These are phyloP conservation scores for Patagioenas fasciata DNA, from an alignment of 2,113 vertebrate genomes.

Conservation along the genomic window DNA sequence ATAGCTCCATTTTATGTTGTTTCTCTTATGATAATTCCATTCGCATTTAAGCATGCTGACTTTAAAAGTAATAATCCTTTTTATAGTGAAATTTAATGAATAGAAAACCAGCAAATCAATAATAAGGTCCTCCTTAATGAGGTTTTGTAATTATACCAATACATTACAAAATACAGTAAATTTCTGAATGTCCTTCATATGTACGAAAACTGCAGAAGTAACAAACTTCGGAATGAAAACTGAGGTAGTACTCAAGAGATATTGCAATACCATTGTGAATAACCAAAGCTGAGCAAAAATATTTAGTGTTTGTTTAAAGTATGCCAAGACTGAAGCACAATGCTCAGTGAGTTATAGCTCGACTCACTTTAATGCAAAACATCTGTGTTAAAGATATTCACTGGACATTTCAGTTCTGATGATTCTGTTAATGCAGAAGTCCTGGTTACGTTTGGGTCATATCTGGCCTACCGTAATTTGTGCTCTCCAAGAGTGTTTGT, in stretches of 20 bases:
- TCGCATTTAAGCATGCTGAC: slow-evolving; percentile 65
- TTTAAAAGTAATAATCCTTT: slow-evolving; percentile 76
- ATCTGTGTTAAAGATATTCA: not conserved
- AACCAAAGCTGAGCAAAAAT: not conserved
- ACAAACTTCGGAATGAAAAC: slow-evolving; percentile 38
- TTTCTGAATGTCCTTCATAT: slow-evolving; percentile 44
- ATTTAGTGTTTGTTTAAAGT: not conserved
- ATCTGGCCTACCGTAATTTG: not conserved
- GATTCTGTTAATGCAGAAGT: not conserved
- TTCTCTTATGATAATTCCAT: slow-evolving; percentile 64
- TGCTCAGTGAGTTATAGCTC: not conserved
- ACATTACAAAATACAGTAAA: slow-evolving; percentile 60
- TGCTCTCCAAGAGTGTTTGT: not conserved
- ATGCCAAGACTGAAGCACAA: not conserved
- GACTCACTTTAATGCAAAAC: not conserved
- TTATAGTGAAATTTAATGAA: slow-evolving; percentile 74
- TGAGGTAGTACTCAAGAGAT: not conserved
- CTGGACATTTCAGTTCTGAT: not conserved
- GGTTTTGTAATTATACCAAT: slow-evolving; percentile 67
- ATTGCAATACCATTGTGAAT: not conserved
- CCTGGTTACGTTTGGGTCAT: not conserved
- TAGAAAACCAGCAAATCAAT: slow-evolving; percentile 75
- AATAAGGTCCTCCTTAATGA: slow-evolving; percentile 73
- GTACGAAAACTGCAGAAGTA: not conserved
- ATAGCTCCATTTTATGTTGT: slow-evolving; percentile 76